phyloP scores from a whole-genome alignment of 2,797 vertebrate genomes.

The Corythornis leucogaster region DNA sequence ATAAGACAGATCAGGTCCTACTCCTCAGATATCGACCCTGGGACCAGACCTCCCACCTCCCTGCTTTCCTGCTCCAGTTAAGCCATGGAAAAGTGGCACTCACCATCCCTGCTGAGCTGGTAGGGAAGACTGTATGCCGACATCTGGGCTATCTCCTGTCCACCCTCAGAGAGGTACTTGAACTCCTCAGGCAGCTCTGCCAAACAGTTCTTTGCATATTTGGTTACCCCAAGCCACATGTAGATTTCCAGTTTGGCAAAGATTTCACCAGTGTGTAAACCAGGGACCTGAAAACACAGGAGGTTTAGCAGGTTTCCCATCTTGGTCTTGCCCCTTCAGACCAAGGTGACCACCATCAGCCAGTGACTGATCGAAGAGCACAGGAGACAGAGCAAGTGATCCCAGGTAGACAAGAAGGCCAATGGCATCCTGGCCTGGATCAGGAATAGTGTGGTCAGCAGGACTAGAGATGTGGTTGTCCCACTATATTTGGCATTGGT shows the following conservation, averaged over 20 bases:
- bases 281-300: conserved; percentile 82
- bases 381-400: not conserved
- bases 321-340: not conserved
- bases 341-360: not conserved
- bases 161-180: conserved; percentile 78
- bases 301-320: not conserved
- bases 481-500: no score
- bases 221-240: conserved; percentile 90
- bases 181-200: conserved; percentile 87
- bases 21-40: not conserved
- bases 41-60: not conserved
- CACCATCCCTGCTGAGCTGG: conserved; percentile 86
- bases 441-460: no score
- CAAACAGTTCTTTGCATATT: conserved; percentile 87
- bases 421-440: no score
- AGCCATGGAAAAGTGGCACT: conserved; percentile 28
- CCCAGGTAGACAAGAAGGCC: no score
- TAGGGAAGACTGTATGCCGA: conserved; percentile 76
- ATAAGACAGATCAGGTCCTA: not conserved
- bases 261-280: conserved; percentile 83
- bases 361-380: conserved; percentile 67
- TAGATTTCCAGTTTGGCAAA: conserved; percentile 93
- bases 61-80: not conserved
- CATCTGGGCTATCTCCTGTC: conserved; percentile 42
- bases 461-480: no score